Conservation (phyloP, 2,113 vertebrate genomes). For the Tragelaphus imberbis region DNA sequence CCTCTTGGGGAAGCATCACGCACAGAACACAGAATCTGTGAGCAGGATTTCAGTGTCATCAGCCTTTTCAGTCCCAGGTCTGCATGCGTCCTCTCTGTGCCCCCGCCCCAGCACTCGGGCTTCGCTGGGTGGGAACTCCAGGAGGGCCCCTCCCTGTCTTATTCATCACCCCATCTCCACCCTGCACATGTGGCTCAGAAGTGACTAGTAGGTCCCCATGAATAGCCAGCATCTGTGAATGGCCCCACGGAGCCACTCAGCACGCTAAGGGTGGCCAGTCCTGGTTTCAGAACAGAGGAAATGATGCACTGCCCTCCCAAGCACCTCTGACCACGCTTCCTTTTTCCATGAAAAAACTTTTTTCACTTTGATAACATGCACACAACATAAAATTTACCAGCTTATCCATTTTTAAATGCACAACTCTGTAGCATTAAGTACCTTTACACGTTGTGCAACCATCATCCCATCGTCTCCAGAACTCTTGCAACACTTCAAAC, state of each 20-base stretch:
- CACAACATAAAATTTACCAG: not conserved
- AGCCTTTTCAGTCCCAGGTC: not conserved
- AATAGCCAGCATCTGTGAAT: not conserved
- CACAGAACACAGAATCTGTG: not conserved
- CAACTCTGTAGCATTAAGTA: not conserved
- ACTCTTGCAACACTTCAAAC: no score
- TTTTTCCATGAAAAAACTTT: not conserved
- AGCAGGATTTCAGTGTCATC: not conserved
- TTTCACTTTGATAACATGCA: not conserved
- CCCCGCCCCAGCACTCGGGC: not conserved
- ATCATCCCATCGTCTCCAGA: no score
- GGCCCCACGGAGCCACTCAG: not conserved
- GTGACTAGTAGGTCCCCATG: not conserved
- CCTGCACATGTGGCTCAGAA: not conserved
- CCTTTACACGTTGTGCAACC: not conserved
- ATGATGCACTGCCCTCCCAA: not conserved
- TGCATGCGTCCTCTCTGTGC: not conserved
- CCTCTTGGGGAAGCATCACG: fast-evolving
- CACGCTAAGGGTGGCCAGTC: no score
- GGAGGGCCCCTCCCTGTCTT: not conserved
- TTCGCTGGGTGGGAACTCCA: no score
- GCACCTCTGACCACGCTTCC: not conserved
- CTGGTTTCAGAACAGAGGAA: not conserved
- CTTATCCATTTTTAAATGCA: not conserved
- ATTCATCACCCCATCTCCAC: not conserved